phyloP scores from a whole-genome alignment of 2,888 invertebrate genomes.

The Drosophila eohydei region DNA sequence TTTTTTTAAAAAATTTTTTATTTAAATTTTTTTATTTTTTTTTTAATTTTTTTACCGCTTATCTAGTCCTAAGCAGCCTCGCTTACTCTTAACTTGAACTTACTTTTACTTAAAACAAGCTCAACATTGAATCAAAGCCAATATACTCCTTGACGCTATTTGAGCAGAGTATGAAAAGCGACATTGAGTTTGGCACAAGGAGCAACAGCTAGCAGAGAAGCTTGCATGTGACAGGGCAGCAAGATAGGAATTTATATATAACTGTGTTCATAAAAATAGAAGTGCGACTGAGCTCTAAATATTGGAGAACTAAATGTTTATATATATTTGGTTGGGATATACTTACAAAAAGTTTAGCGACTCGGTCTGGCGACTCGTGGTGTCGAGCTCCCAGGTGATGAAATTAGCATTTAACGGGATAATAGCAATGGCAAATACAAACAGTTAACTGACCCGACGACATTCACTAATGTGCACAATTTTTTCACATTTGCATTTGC shows the following conservation, averaged over 20 bases:
- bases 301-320: background rate
- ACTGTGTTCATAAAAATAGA: too few species aligned
- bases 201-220: constrained; percentile 60
- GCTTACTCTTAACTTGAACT: background rate
- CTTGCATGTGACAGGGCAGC: background rate
- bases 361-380: constrained; percentile 22
- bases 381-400: constrained; percentile 50
- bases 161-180: constrained; percentile 1
- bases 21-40: background rate
- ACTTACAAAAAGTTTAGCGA: constrained; percentile 41
- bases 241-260: too few species aligned
- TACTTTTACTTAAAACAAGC: background rate
- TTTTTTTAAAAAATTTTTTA: background rate
- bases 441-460: constrained; percentile 35
- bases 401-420: constrained; percentile 59
- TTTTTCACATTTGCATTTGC: constrained; percentile 49
- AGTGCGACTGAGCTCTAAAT: too few species aligned
- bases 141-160: background rate
- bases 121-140: background rate
- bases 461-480: constrained; percentile 42
- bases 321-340: background rate
- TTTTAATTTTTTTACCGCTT: too few species aligned
- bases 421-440: constrained; percentile 43
- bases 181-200: constrained; percentile 11
- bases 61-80: too few species aligned